Base-by-base conservation (phyloP, 2,113 vertebrate species). In the Micromys minutus region DNA sequence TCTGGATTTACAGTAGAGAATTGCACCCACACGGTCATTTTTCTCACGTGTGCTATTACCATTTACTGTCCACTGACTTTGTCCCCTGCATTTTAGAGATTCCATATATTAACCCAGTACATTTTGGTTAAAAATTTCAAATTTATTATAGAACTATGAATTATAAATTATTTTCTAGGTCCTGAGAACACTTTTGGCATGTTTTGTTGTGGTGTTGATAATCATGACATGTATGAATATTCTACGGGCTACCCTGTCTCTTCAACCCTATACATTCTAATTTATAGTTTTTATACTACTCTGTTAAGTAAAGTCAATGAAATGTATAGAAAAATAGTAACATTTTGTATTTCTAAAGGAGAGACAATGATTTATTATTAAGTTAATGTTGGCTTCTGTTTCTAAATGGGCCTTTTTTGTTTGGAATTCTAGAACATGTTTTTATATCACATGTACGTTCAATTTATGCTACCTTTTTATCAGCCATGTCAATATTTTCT, bases 401-500 rank as follows among this genome's bases (percentile, higher is more conserved):
- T 47, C 34, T 63, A 72, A 83, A 22, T 75, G 31, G 4, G 17
- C 52, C 1, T 19, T 15, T 92, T 71, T 67, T 42, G 42, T 65
- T 77, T 76, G 86, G 3, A 87, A 89, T 83, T 94, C 31, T 79
- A 11, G 42, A 77, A 83, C 11, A 87, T 83, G 34, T 1, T 81
- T 84, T 92, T 77, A 42, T 52, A 36, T 84, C 52, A 76, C 52
- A 57, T 89, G 19, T 24, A 5, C 89, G 89, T 80, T 72, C 76
- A 55, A 50, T 55, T 72, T 55, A 26, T 93, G 10, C 81, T 89
- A n/a, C n/a, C 61, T 72, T 93, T 69, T 83, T 71, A 88, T 26
- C 39, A 94, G 11, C 7, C 19, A 72, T 83, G 59, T 96, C 31
- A 87, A 39, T n/a, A 16, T 29, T 86, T 94, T 91, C 47, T 67